Base-by-base conservation (phyloP, 1,140 invertebrate species). In the Achatina immaculata region DNA sequence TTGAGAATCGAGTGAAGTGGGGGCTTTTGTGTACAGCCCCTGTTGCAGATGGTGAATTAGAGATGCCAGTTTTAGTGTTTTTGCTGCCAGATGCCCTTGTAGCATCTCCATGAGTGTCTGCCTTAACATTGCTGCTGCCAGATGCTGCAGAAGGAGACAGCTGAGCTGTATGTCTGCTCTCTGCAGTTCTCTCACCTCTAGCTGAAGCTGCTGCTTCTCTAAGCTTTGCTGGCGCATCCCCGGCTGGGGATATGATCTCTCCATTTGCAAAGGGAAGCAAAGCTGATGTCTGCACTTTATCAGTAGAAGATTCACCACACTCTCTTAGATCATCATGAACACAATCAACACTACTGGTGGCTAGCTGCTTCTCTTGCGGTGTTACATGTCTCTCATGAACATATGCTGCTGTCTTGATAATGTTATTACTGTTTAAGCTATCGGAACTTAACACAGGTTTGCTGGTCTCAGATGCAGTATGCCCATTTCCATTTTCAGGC, bases 1-100 rank as follows among this genome's bases (percentile, higher is more conserved):
- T 80, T 48, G 78, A 80, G 40, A 80, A 80, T 1, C 78, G 65
- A 28, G 78, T 80, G 45, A 80, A 80, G 36, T 80, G 78, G 7
- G 78, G 78, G 36, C 66, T 71, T 45, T 72, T 80, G 48, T 80
- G 78, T 14, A 38, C 9, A 40, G 34, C 74, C 16, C 4, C 31
- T 21, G 43, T 31, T 43, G 43, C 31, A 19, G 62, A 21, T 48
- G 42, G 31, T 73, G 24, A 14, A 34, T 34, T 28, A 38, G 71
- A 73, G 48, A 62, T 31, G 58, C 6, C 58, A 31, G 58, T 31
- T 62, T 62, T n/a, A 62, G n/a, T 62, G 58, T 34, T 62, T 31
- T 62, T 62, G 58, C 58, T 62, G 58, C 58, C 58, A 62, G 2
- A 4, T 62, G n/a, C 9, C 21, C 31, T 62, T 14, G 28, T 9